Conservation (phyloP, 2,113 vertebrate genomes). For the Pao palembangensis region DNA sequence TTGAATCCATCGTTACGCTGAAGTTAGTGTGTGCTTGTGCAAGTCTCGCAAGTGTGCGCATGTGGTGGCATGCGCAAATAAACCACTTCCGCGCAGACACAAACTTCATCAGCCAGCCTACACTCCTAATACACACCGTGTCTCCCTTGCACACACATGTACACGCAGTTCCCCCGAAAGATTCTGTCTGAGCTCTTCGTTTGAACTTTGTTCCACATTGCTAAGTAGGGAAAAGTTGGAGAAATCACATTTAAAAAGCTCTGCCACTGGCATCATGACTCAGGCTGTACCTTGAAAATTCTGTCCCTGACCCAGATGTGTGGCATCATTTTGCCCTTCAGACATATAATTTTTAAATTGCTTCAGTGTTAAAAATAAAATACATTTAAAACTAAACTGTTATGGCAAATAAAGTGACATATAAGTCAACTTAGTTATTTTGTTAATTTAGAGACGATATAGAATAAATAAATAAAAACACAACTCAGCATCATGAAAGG, state of each 20-base stretch:
- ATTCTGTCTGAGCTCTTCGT: constrained; percentile 72
- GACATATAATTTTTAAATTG: constrained; percentile 3
- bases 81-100: constrained; percentile 27
- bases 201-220: constrained; percentile 75
- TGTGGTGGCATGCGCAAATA: constrained; percentile 16
- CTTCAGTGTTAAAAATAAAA: constrained; percentile 8
- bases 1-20: constrained; percentile 73
- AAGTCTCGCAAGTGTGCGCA: constrained; percentile 3
- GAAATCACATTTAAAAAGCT: constrained; percentile 71
- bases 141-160: constrained; percentile 18
- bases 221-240: constrained; percentile 68
- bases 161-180: constrained; percentile 52
- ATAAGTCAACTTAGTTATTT: too few species aligned
- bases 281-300: constrained; percentile 52
- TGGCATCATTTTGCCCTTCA: constrained; percentile 23
- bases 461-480: too few species aligned
- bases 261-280: constrained; percentile 67
- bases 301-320: constrained; percentile 36
- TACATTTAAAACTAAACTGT: neutral
- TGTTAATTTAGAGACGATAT: too few species aligned
- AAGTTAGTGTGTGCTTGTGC: constrained; percentile 57
- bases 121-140: constrained; percentile 22
- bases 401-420: neutral
- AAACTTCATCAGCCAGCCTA: constrained; percentile 59
- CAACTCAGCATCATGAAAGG: neutral